Evolutionary conservation across 1,140 invertebrate genomes (phyloP).

Genomic region (Bombus waltoni): DNA sequence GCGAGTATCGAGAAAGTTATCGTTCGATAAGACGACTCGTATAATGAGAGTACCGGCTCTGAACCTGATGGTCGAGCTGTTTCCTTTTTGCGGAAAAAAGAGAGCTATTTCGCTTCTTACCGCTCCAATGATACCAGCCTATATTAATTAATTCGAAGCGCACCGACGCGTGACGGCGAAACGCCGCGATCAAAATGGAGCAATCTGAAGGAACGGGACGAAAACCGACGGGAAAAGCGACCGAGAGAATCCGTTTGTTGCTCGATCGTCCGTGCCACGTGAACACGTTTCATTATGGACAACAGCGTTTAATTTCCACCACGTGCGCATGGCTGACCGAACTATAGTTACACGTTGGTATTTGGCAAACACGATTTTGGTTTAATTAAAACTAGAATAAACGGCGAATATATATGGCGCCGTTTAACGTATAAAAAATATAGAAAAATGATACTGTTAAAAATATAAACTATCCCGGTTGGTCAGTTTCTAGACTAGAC

Average conservation of each 20-base stretch:
- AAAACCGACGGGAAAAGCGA: conserved; percentile 11
- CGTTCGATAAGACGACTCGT: conserved; percentile 38
- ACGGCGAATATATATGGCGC: neutral
- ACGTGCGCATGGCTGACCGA: neutral
- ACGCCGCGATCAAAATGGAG: conserved; percentile 22
- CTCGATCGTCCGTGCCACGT: neutral
- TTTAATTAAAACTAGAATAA: conserved; percentile 11
- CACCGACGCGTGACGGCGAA: conserved; percentile 41
- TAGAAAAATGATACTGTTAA: too few species aligned
- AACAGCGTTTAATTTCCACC: neutral
- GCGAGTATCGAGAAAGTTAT: conserved; percentile 44
- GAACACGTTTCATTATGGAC: neutral
- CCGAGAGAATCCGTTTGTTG: neutral
- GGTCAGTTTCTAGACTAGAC: neutral
- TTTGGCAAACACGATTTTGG: neutral
- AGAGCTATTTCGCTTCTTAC: conserved; percentile 24
- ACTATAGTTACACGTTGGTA: neutral
- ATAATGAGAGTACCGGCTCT: conserved; percentile 33
- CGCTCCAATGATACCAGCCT: conserved; percentile 20
- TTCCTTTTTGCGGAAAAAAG: conserved; percentile 21
- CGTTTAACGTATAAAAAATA: neutral
- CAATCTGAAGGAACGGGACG: conserved; percentile 16
- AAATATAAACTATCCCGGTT: neutral
- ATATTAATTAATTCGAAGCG: conserved; percentile 50
- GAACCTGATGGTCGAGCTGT: neutral